A percentile compares a stretch with the other conserved stretches of the same genome.
phyloP scores from a whole-genome alignment of 2,113 vertebrate genomes.

The Arenaria interpres region DNA sequence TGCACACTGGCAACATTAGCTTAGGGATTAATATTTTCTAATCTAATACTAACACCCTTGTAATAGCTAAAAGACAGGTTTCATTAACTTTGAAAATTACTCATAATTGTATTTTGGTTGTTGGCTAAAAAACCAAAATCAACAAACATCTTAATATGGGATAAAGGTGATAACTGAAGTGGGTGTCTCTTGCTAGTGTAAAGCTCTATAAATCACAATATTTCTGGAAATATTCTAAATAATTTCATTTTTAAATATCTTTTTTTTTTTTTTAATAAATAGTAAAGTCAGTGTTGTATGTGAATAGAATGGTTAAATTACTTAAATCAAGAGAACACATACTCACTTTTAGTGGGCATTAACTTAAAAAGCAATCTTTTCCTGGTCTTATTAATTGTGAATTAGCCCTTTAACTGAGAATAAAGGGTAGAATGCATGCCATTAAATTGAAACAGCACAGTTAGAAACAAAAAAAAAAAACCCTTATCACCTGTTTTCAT shows the following conservation, averaged over 20 bases:
- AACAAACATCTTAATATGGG: background rate
- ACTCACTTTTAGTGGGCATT: background rate
- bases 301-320: background rate
- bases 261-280: background rate
- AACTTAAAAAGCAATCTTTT: background rate
- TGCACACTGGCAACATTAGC: background rate
- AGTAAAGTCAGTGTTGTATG: background rate
- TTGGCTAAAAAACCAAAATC: background rate
- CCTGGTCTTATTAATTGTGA: background rate
- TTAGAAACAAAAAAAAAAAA: background rate
- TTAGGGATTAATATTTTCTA: background rate
- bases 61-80: background rate
- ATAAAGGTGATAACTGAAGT: background rate
- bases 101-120: background rate
- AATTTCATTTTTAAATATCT: background rate
- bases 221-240: background rate
- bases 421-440: fast-evolving
- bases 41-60: background rate
- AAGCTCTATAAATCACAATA: background rate
- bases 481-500: background rate
- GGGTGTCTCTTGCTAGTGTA: background rate
- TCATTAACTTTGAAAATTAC: background rate
- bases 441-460: background rate
- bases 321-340: background rate
- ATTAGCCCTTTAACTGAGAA: background rate